Evolutionary conservation across 2,113 vertebrate species (phyloP), one percentile per base, ranked within the genome.

Genomic region (Mus spicilegus): DNA sequence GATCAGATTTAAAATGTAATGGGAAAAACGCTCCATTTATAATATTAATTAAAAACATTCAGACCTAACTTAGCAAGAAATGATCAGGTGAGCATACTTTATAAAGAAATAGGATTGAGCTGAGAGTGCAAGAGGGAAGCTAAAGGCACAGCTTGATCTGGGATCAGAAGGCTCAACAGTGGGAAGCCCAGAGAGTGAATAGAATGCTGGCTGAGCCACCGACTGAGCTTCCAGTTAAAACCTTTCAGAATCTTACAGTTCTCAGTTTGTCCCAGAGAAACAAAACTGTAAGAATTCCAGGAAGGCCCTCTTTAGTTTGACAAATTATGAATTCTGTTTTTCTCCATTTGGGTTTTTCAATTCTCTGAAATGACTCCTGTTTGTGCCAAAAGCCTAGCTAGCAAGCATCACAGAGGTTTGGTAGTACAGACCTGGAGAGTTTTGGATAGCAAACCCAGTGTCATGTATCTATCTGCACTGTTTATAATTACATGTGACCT

Each of bases 151-250:
- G n/a, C 13, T 51, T 88, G 65, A 92, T 86, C 12, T 77, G 87
- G 51, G 81, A 72, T 67, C 24, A 49, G 54, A 76, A 65, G 51
- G 5, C 19, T 89, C 14, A 17, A 70, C 6, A 19, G 8, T 28
- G 3, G 46, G 26, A 90, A 54, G 81, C 46, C n/a, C 28, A 75
- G 54, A 63, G 28, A 77, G 30, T 58, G 65, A 86, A 86, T 22
- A 28, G 7, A 82, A 17, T 26, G 33, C 16, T 33, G 75, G 4
- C 85, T 58, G 80, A 75, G 39, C 46, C 16, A 69, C 56, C 65
- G 28, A 76, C 16, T 70, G 49, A 73, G 76, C 93, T 96, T 91
- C 63, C 67, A 92, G 86, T 6, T 6, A 92, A 93, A 95, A 67
- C 4, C n/a, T 82, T 46, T 72, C 12, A 87, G 86, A 94, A 49